Evolutionary conservation across 2,888 invertebrate species (phyloP), one percentile per base, ranked within the genome.

Genomic region (Drosophila birchii): DNA sequence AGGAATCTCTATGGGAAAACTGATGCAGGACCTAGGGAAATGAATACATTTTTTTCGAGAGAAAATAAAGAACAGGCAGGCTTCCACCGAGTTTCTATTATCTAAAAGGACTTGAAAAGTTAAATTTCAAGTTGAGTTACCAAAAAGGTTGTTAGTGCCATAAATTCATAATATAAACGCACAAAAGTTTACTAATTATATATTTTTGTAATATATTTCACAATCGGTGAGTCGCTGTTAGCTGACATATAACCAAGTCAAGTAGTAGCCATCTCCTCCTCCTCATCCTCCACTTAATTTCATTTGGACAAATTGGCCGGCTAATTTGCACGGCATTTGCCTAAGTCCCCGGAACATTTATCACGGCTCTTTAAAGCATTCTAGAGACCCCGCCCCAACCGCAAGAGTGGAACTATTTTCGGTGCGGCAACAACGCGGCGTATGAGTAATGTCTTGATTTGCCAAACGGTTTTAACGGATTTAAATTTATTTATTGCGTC

Each of bases 391-490:
- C n/a, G n/a, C n/a, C n/a, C n/a, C n/a, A 38, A 16, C 39, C 41
- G 45, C 44, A 45, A 45, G 39, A 12, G 47, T 5, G 54, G 44
- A 74, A 78, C 80, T 88, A 88, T 85, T 85, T 88, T 75, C 59
- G 75, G 67, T 51, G 66, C 51, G 23, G 18, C 59, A 14, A 68
- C 72, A 79, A 84, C 81, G 67, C 80, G 76, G 84, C 84, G 86
- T 86, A 86, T 86, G 86, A 86, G 88, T 86, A 86, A 86, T 86
- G 88, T 88, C 78, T 86, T 83, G 78, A 85, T 84, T 81, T 74
- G 80, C 87, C 82, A 85, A 75, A 76, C 76, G 82, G 79, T 82
- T 82, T 55, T 68, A 68, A 81, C 78, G 86, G 73, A 67, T 76
- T 70, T 67, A 76, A 85, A 87, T 79, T 75, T 78, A 84, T 84